Evolutionary conservation across 2,113 vertebrate species (phyloP).

Genomic region (Uria lomvia): DNA sequence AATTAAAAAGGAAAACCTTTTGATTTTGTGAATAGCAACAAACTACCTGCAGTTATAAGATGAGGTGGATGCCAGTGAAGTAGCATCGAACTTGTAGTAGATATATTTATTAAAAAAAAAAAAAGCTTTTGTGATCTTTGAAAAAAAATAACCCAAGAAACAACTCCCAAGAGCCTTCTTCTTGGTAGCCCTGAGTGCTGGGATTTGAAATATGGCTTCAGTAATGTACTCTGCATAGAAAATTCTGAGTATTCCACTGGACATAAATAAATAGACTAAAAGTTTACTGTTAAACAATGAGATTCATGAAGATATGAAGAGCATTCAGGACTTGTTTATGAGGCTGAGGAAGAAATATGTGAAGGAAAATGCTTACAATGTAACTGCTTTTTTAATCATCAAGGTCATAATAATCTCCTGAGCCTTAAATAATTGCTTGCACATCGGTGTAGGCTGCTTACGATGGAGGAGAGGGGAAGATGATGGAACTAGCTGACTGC

Average conservation of each 20-base stretch:
- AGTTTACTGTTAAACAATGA: background rate
- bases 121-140: background rate
- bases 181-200: background rate
- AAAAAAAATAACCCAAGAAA: background rate
- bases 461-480: background rate
- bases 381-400: background rate
- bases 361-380: background rate
- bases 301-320: background rate
- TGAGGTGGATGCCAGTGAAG: background rate
- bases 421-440: background rate
- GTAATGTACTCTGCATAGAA: background rate
- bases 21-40: background rate
- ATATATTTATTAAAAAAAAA: background rate
- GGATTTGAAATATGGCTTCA: background rate
- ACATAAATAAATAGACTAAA: background rate
- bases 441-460: background rate
- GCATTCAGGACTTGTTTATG: background rate
- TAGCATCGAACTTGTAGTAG: background rate
- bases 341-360: background rate
- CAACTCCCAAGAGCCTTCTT: background rate
- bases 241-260: background rate
- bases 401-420: background rate
- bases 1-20: background rate
- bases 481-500: background rate
- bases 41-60: background rate